Conservation (phyloP, 2,888 invertebrate genomes). For the Drosophila mimica region DNA sequence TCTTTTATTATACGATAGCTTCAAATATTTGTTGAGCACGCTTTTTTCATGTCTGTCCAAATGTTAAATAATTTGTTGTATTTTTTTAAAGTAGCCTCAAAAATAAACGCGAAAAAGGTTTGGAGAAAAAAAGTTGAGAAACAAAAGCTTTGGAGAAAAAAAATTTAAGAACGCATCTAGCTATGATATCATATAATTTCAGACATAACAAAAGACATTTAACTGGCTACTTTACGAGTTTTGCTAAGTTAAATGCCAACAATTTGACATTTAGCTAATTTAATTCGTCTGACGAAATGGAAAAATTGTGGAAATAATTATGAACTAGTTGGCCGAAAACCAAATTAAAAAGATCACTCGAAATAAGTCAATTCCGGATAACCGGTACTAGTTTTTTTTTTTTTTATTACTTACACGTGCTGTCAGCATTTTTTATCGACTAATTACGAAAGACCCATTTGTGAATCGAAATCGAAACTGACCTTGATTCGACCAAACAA, state of each 20-base stretch:
- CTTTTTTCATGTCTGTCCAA: not conserved
- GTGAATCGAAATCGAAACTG: slow-evolving; percentile 68
- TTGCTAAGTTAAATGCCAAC: slow-evolving; percentile 11
- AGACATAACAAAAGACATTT: not conserved
- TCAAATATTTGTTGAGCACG: slow-evolving; percentile 18
- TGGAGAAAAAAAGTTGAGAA: not conserved
- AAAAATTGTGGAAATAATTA: slow-evolving; percentile 1
- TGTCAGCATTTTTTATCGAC: slow-evolving; percentile 24
- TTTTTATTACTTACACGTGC: slow-evolving; percentile 64
- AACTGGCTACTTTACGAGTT: slow-evolving; percentile 2
- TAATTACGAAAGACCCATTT: slow-evolving; percentile 38
- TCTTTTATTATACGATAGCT: slow-evolving; percentile 17
- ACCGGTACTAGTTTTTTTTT: slow-evolving; percentile 21
- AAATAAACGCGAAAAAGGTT: slow-evolving; percentile 9
- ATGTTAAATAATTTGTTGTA: slow-evolving; percentile 36
- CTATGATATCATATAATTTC: slow-evolving; percentile 2
- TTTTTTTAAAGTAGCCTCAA: slow-evolving; percentile 8
- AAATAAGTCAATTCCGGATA: slow-evolving; percentile 40
- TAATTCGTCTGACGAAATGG: slow-evolving; percentile 1
- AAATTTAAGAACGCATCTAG: not conserved
- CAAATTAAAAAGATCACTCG: not conserved
- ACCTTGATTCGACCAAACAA: slow-evolving; percentile 70
- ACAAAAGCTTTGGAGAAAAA: not conserved
- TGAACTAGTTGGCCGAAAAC: not conserved
- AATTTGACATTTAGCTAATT: not conserved